A percentile compares a stretch with the other conserved stretches of the same genome.
Conservation (phyloP, 2,888 invertebrate species). For the Pandemis corylana region DNA sequence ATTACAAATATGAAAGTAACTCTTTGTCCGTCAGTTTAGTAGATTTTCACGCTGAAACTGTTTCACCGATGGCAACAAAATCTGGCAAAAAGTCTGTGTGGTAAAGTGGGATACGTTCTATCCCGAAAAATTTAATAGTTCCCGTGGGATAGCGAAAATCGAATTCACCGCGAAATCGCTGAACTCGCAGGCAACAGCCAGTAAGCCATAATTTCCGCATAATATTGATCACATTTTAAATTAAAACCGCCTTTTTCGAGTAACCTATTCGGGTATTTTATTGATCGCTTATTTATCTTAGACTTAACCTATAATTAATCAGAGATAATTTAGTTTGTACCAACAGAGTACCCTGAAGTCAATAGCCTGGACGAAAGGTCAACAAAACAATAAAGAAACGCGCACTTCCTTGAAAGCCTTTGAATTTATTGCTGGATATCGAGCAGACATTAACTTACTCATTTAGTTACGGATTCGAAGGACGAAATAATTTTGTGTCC, state of each 20-base stretch:
- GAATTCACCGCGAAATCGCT: too few species aligned
- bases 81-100: too few species aligned
- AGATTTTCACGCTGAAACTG: too few species aligned
- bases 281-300: background rate
- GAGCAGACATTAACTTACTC: constrained; percentile 21
- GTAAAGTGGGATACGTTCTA: too few species aligned
- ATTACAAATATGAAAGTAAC: too few species aligned
- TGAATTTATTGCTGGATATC: constrained; percentile 9
- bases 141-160: too few species aligned
- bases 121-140: too few species aligned
- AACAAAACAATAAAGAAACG: constrained; percentile 29
- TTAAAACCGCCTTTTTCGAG: background rate
- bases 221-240: background rate
- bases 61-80: too few species aligned
- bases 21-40: too few species aligned
- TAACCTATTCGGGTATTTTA: background rate
- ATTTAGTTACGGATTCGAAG: background rate
- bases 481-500: background rate
- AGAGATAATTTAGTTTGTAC: background rate
- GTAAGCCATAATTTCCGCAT: background rate
- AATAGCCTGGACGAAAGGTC: constrained; percentile 23
- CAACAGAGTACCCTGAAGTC: background rate
- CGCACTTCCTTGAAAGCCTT: constrained; percentile 19
- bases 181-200: too few species aligned
- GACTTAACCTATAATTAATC: background rate